Conservation (phyloP, 2,797 vertebrate species). For the Knipowitschia caucasica region DNA sequence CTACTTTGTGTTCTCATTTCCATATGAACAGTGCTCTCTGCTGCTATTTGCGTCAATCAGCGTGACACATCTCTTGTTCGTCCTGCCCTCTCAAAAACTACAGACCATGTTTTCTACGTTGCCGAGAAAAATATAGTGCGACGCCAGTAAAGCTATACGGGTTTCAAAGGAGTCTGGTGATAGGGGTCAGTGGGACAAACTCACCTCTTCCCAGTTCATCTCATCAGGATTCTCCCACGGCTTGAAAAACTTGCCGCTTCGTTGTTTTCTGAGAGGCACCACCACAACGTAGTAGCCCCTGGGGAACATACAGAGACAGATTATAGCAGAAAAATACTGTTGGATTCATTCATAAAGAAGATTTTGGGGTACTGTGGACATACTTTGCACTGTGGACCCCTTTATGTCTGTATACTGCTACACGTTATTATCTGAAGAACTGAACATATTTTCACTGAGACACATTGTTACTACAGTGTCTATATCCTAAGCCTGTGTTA, state of each 20-base stretch:
- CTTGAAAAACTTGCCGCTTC: conserved; percentile 91
- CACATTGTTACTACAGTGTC: too few relatives aligned
- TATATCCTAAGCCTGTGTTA: too few relatives aligned
- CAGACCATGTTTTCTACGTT: conserved; percentile 25
- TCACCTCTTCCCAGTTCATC: conserved; percentile 98
- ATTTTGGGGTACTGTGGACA: too few relatives aligned
- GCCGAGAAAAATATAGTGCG: conserved; percentile 34
- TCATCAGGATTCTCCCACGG: conserved; percentile 96
- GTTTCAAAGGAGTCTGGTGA: neutral
- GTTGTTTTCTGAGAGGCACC: conserved; percentile 96
- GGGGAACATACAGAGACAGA: conserved; percentile 21
- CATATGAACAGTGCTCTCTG: conserved; percentile 70
- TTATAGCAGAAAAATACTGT: neutral
- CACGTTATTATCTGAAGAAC: too few relatives aligned
- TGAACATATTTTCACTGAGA: too few relatives aligned
- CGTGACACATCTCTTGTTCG: conserved; percentile 49
- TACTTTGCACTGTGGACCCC: too few relatives aligned
- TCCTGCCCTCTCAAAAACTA: conserved; percentile 43
- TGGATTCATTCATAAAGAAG: neutral
- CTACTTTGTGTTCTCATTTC: conserved; percentile 75
- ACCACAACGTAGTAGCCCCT: conserved; percentile 98
- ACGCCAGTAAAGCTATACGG: conserved; percentile 9
- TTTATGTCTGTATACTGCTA: too few relatives aligned
- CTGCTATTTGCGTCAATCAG: conserved; percentile 71
- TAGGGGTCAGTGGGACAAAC: conserved; percentile 12